phyloP scores from a whole-genome alignment of 2,888 invertebrate species.

The Sminthurinus aureus region DNA sequence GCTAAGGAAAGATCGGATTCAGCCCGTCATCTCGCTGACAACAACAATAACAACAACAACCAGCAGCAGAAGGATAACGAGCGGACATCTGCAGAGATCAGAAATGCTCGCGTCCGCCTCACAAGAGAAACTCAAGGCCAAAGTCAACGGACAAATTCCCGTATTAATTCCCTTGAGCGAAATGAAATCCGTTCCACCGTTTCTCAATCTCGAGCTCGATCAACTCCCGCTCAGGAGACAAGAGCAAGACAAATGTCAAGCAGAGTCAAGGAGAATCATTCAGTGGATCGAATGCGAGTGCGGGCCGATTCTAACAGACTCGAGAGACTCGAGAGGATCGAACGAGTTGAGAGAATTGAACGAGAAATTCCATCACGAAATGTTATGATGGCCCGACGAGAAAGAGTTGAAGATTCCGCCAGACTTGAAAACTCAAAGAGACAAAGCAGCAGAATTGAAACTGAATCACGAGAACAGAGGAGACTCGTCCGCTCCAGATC shows the following conservation, averaged over 20 bases:
- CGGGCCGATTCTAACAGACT: neutral
- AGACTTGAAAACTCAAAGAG: neutral
- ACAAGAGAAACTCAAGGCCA: neutral
- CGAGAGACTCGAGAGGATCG: neutral
- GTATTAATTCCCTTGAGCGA: neutral
- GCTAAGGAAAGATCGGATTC: too few species aligned
- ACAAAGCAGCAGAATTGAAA: neutral
- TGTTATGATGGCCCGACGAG: constrained; percentile 30
- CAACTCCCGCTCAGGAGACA: neutral
- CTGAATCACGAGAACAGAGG: neutral
- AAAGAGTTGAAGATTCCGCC: neutral
- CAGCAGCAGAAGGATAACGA: neutral
- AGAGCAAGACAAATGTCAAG: neutral
- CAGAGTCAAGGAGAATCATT: neutral
- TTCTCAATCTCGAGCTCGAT: too few species aligned
- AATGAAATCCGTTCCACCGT: neutral
- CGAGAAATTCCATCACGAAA: neutral
- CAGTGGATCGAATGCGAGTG: neutral
- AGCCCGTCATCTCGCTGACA: neutral
- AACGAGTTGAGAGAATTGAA: neutral
- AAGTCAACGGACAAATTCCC: neutral
- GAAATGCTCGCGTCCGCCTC: neutral
- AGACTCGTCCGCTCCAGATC: too few species aligned
- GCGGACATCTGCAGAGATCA: neutral
- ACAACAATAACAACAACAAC: neutral